These are phyloP conservation scores for Lepus oiostolus DNA, from an alignment of 2,797 vertebrate species.

Conservation along the genomic window DNA sequence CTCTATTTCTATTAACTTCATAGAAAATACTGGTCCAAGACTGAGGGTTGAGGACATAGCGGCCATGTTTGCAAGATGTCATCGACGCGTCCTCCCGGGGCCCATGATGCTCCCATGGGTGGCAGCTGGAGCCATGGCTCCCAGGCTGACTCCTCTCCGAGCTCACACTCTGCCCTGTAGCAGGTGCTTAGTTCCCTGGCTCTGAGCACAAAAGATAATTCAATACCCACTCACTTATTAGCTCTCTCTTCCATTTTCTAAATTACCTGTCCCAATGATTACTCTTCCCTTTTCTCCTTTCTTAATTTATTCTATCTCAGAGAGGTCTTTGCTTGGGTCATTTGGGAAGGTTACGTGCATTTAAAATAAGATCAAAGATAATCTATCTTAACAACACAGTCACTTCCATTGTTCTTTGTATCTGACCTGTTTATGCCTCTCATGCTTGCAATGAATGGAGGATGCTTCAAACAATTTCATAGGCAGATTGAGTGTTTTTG, in stretches of 20 bases:
- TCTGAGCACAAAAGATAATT: not conserved
- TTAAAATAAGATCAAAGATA: not conserved
- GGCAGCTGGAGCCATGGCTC: accelerated
- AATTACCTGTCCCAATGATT: not conserved
- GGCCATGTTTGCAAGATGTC: no score
- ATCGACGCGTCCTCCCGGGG: not conserved
- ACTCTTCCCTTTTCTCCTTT: not conserved
- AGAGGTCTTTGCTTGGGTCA: not conserved
- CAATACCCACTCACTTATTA: not conserved
- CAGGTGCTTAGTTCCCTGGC: not conserved
- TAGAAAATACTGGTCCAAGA: not conserved
- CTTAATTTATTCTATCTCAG: not conserved
- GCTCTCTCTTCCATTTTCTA: slow-evolving; percentile 13
- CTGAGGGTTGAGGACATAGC: not conserved
- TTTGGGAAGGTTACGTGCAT: not conserved
- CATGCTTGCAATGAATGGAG: not conserved
- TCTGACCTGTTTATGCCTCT: not conserved
- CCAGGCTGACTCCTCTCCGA: not conserved
- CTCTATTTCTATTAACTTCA: not conserved
- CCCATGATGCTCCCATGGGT: accelerated
- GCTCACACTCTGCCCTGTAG: not conserved
- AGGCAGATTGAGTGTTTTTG: no score
- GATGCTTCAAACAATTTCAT: no score
- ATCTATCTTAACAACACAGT: not conserved
- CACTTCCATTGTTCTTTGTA: not conserved